Evolutionary conservation across 1,140 invertebrate species (phyloP), one percentile per base, ranked within the genome.

Genomic region (Aleiodes sp.): DNA sequence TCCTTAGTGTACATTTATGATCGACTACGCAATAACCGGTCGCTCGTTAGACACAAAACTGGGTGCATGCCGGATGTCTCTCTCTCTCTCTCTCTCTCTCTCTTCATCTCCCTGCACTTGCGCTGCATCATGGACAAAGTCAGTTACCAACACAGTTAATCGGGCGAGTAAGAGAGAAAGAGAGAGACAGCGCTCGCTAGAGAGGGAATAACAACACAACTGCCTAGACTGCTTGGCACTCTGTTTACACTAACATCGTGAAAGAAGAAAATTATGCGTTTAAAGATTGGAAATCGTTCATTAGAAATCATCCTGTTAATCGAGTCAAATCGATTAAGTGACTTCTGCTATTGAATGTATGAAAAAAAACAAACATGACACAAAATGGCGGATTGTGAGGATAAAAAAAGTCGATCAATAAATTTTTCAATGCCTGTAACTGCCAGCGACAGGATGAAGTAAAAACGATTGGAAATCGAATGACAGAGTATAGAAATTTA

Each of bases 1-100:
- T 59, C 56, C 28, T 29, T 59, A 59, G 33, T 33, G 68, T 57
- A 60, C 14, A 31, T 64, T 70, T 70, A 64, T 65, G 43, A 70
- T 65, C 61, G 24, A 59, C 56, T 46, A 65, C 61, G 68, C 68
- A 68, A 71, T 71, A 71, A 71, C 52, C 69, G 56, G 64, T 60
- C 39, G 59, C 65, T 67, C 57, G 65, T 71, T 71, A 61, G 59
- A 66, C 57, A 41, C 70, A 62, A 67, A n/a, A 39, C 63, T 28
- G 60, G 67, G 41, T 63, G 59, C 19, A 68, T 63, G 46, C 67
- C 57, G 65, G 65, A 68, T 68, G 33, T 39, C 14, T 56, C 46
- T 24, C 46, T 52, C 46, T 46, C 41, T n/a, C 41, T 52, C 46
- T 21, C 46, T 24, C 46, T 52, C 46, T 21, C 46, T 52, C 26